phyloP scores from a whole-genome alignment of 2,113 vertebrate species.

The Nerophis lumbriciformis region DNA sequence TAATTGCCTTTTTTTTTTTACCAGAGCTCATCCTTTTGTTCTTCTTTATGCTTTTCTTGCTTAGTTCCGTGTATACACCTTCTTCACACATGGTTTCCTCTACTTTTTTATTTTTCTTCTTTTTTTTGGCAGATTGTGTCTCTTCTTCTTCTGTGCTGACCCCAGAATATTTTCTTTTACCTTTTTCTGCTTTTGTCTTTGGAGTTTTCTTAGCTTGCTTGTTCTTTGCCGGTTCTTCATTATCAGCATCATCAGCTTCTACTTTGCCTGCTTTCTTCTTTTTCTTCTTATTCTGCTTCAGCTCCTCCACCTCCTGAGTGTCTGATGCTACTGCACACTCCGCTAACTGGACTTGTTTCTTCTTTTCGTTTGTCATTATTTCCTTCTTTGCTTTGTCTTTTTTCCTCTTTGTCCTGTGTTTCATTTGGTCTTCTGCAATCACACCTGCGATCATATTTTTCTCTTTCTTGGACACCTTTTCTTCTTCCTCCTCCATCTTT shows the following conservation, averaged over 20 bases:
- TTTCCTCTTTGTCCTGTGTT: constrained; percentile 37
- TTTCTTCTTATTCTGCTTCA: constrained; percentile 19
- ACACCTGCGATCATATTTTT: constrained; percentile 1
- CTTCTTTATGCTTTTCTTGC: constrained; percentile 27
- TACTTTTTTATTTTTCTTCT: constrained; percentile 32
- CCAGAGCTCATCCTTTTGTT: not conserved
- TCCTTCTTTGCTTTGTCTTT: not conserved
- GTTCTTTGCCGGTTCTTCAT: not conserved
- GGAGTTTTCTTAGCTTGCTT: not conserved
- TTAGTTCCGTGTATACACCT: not conserved
- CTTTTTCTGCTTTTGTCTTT: constrained; percentile 27
- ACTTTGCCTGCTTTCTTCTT: constrained; percentile 2
- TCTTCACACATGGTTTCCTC: constrained; percentile 1
- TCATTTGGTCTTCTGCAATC: constrained; percentile 5
- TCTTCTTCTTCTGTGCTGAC: constrained; percentile 9
- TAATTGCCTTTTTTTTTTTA: constrained; percentile 29
- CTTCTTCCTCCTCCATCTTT: not conserved
- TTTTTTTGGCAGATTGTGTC: constrained; percentile 29
- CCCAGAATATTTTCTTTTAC: constrained; percentile 10
- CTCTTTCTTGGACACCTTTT: constrained; percentile 13
- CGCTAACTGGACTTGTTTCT: constrained; percentile 5
- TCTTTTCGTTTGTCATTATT: constrained; percentile 15
- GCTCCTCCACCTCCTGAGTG: not conserved
- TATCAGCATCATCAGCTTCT: not conserved
- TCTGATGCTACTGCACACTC: constrained; percentile 5